Evolutionary conservation across 1,140 invertebrate species (phyloP).

Genomic region (Drosophila melanogaster): DNA sequence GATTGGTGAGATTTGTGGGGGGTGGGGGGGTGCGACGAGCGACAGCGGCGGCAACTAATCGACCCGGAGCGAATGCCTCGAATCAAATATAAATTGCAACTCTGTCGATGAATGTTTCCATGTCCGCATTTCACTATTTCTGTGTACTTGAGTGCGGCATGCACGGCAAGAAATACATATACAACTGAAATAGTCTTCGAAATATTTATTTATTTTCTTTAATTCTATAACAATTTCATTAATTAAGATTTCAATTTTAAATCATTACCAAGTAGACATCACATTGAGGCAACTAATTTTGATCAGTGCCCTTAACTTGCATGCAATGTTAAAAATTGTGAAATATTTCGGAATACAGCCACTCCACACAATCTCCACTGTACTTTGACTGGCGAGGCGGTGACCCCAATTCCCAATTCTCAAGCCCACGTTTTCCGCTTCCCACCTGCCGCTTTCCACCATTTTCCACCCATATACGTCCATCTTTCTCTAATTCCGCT

Average conservation of each 20-base stretch:
- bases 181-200: no score
- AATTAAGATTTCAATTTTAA: no score
- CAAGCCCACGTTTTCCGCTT: background rate
- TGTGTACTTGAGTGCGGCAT: background rate
- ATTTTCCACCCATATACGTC: background rate
- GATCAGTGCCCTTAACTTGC: background rate
- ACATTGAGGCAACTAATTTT: background rate
- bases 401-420: constrained; percentile 5
- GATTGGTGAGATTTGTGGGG: background rate
- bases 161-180: background rate
- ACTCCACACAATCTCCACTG: constrained; percentile 17
- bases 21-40: background rate
- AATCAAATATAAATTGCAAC: constrained; percentile 71
- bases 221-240: no score
- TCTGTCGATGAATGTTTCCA: constrained; percentile 6
- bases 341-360: background rate
- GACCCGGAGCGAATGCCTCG: constrained; percentile 27
- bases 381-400: background rate
- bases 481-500: constrained; percentile 18
- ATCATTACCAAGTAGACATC: no score
- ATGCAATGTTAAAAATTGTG: background rate
- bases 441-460: background rate
- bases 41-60: constrained; percentile 57
- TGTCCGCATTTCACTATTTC: background rate
- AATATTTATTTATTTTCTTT: no score